Evolutionary conservation across 2,113 vertebrate genomes (phyloP), one percentile per base, ranked within the genome.

Genomic region (Gorilla gorilla): DNA sequence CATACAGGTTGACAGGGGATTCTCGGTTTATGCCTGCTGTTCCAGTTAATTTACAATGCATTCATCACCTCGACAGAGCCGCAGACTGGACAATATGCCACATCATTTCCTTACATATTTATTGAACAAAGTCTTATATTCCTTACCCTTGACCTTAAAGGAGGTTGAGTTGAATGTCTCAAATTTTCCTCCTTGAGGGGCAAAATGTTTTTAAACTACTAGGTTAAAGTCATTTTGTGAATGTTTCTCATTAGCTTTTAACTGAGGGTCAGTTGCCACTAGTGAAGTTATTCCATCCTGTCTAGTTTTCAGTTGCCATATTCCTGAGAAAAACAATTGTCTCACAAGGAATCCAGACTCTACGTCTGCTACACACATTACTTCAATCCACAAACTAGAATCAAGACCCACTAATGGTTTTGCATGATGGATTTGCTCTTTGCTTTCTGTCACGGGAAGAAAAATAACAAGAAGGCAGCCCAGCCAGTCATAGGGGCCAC

Each of bases 161-260:
- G 32, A 27, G 1, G 38, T 64, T 68, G 32, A 87, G 35, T 50
- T 70, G 10, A 84, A 92, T 52, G 35, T 17, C 40, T 93, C 75
- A 22, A 87, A 32, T 43, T 35, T 68, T 38, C 75, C 57, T 88
- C 64, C 55, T 66, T 27, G 38, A 75, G 13, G 50, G 23, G 20
- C 59, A 89, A 94, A 84, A 48, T 3, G 20, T 52, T 83, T 89
- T 80, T 38, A 92, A 97, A 73, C 78, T 61, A 84, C 66, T 30
- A 55, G 25, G 50, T 78, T 66, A 52, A 84, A 45, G 17, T 82
- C 55, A 66, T 38, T 75, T 35, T 1, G 10, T 40, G n/a, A 52
- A 52, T 66, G n/a, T 0, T 27, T 80, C 38, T 84, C 79, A 40
- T 32, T 30, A 91, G 61, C 61, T 72, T 88, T 70, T 55, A 22